Evolutionary conservation across 2,888 invertebrate genomes (phyloP).

Genomic region (Cremastinae sp.): DNA sequence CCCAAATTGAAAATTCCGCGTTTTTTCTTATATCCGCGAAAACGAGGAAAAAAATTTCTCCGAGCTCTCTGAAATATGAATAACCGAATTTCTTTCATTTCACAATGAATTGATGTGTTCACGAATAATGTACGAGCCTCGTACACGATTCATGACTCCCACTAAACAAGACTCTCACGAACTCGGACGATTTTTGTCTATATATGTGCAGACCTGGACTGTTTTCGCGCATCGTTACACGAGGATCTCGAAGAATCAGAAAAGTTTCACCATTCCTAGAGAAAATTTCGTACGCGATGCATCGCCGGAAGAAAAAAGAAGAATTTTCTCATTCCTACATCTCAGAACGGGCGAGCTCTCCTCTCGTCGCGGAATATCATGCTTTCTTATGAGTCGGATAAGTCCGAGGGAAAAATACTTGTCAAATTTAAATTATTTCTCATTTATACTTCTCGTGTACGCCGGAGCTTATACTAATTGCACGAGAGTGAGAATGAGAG

Average conservation of each 20-base stretch:
- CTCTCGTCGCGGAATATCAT: slow-evolving; percentile 5
- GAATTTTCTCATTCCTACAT: not conserved
- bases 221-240: not conserved
- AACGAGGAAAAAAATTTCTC: too few species aligned
- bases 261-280: not conserved
- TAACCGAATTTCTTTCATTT: too few species aligned
- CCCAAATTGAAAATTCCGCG: too few species aligned
- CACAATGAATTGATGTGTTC: too few species aligned
- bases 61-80: too few species aligned
- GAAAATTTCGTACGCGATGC: slow-evolving; percentile 7
- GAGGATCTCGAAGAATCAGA: slow-evolving; percentile 3
- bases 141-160: too few species aligned
- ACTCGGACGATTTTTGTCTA: too few species aligned
- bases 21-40: too few species aligned
- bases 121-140: too few species aligned
- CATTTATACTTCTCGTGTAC: slow-evolving; percentile 18
- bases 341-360: slow-evolving; percentile 13
- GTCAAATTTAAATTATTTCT: slow-evolving; percentile 42
- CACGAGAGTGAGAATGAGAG: not conserved
- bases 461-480: slow-evolving; percentile 39
- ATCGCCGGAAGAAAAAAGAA: not conserved
- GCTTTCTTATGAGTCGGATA: slow-evolving; percentile 7
- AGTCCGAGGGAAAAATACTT: slow-evolving; percentile 27
- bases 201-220: too few species aligned
- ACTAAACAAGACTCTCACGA: too few species aligned